Evolutionary conservation across 1,140 invertebrate genomes (phyloP), one percentile per base, ranked within the genome.

Genomic region (Pissodes strobi): DNA sequence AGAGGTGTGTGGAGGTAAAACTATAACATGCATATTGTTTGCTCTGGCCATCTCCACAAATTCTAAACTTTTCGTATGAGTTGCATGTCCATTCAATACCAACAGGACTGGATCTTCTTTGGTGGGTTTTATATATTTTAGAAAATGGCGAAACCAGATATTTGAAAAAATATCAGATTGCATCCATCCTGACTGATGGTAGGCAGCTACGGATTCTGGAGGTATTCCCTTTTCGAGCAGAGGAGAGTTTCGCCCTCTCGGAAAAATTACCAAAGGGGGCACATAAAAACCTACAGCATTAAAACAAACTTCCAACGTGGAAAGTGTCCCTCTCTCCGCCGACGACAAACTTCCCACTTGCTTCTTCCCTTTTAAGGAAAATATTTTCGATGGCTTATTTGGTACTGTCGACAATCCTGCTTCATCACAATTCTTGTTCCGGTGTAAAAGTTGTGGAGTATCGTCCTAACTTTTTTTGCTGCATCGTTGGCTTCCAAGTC

Each of bases 101-200:
- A 78, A 49, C 43, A 78, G 43, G 2, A 75, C 65, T 25, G 67
- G 71, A 34, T 45, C 18, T n/a, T n/a, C n/a, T n/a, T n/a, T n/a
- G 18, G n/a, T n/a, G n/a, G n/a, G n/a, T n/a, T n/a, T n/a, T n/a
- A 41, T 59, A 21, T 71, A 72, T 30, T 55, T 22, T 2, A 73
- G 55, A 68, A 79, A 78, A 46, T 64, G 70, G 55, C 75, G 60
- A 43, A 79, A 72, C 75, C 75, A 78, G 27, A 57, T 27, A n/a
- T n/a, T n/a, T 0, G 72, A 22, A 61, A 78, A 79, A 5, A 73
- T n/a, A 12, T 74, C 69, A 9, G 66, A 30, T 23, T 58, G 68
- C 6, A 76, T 76, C 70, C 74, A 78, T 18, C 74, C 72, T 19
- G 53, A 64, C 66, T 66, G 57, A 63, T 68, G 62, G 46, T 68